phyloP scores from a whole-genome alignment of 1,140 invertebrate species.

The Drosophila micromelanica region DNA sequence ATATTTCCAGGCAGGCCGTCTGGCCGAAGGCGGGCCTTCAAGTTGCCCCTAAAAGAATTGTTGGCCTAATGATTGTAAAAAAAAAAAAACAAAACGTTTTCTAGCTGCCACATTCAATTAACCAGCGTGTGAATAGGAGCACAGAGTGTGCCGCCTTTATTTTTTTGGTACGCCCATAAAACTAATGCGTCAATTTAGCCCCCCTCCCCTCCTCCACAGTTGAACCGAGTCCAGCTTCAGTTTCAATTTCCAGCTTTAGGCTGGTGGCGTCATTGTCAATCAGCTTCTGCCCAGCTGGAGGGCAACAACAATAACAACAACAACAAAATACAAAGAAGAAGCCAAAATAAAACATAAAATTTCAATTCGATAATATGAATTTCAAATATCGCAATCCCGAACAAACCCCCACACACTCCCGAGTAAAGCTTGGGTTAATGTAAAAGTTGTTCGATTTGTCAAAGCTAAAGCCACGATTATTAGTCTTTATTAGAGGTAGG shows the following conservation, averaged over 20 bases:
- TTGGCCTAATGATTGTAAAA: constrained; percentile 66
- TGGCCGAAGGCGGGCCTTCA: constrained; percentile 17
- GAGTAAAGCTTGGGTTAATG: constrained; percentile 17
- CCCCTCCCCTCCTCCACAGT: too few species aligned
- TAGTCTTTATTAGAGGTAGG: constrained; percentile 59
- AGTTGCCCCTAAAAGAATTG: constrained; percentile 16
- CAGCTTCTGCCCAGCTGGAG: too few species aligned
- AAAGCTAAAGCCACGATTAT: constrained; percentile 52
- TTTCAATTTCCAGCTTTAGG: constrained; percentile 9
- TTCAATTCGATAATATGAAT: constrained; percentile 69
- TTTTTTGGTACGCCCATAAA: constrained; percentile 42
- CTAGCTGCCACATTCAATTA: constrained; percentile 68
- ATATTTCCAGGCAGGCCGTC: constrained; percentile 53
- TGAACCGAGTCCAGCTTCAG: neutral
- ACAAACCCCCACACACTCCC: neutral
- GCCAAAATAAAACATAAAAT: constrained; percentile 36
- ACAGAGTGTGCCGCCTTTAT: constrained; percentile 46
- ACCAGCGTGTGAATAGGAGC: constrained; percentile 72
- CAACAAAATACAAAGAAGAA: too few species aligned
- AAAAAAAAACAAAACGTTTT: constrained; percentile 42
- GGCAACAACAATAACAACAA: too few species aligned
- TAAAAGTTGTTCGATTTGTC: constrained; percentile 68
- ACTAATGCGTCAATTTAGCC: neutral
- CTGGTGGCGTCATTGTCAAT: constrained; percentile 68
- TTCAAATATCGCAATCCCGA: constrained; percentile 60